Base-by-base conservation (phyloP, 1,140 invertebrate genomes). In the Drosophila nikananu region DNA sequence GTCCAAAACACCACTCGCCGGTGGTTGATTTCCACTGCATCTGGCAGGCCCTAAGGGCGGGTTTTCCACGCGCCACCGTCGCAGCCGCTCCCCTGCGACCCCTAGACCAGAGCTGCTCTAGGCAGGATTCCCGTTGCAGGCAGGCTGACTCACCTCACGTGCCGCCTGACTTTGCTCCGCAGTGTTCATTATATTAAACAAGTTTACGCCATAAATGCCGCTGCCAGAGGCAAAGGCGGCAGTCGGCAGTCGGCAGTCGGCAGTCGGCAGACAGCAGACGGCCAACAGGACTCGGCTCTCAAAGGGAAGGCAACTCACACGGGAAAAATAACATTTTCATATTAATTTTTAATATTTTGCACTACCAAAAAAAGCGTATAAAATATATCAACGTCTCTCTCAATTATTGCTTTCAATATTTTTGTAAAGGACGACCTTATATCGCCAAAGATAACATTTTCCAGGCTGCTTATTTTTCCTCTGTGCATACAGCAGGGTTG, bases 151-250 rank as follows among this genome's bases (percentile, higher is more conserved):
- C 86, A 89, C 84, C 81, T 89, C 86, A 89, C 84, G 84, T 87
- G 83, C 84, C 72, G 64, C 52, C 57, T 78, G 75, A 71, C 63
- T 72, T 46, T 59, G 59, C 58, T 52, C 49, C 80, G 77, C 77
- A 73, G 80, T 87, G 83, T 87, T 87, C 83, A 87, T 87, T 87
- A 87, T 87, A 89, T 87, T 89, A 87, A 87, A 87, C 83, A 87
- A 87, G 83, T 87, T 86, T 87, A 75, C 80, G 76, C 77, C 81
- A 89, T 84, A 83, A 89, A 89, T 80, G 84, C 82, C 74, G 81
- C 70, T 72, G 84, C 77, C 74, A 68, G 80, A 89, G 77, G 83
- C 83, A 54, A 70, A 86, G 57, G 44, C 39, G 37, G 30, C 54
- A 44, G 73, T 61, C 64, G 49, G 39, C 52, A 48, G 48, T 61